phyloP scores from a whole-genome alignment of 2,113 vertebrate species.

The Mus musculus region GRCm39 chr10:106609501-106610000 shows the following conservation, averaged over 20 bases:
- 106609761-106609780: constrained; percentile 26
- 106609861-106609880: not conserved
- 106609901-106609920: constrained; percentile 45
- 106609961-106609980: not conserved
- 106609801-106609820: not conserved
- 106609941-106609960: constrained; percentile 5
- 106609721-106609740: constrained; percentile 59
- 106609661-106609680: constrained; percentile 71
- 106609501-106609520: constrained; percentile 54
- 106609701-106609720: constrained; percentile 55
- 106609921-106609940: not conserved
- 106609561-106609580: constrained; percentile 35
- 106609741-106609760: constrained; percentile 64
- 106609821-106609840: constrained; percentile 58
- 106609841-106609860: constrained; percentile 31
- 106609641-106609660: constrained; percentile 60
- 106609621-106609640: constrained; percentile 54
- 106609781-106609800: constrained; percentile 66
- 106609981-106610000: not conserved
- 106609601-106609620: constrained; percentile 49
- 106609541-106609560: constrained; percentile 70
- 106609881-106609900: constrained; percentile 23
- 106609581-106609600: constrained; percentile 47
- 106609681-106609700: constrained; percentile 47
- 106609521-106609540: constrained; percentile 55